Evolutionary conservation across 2,797 vertebrate genomes (phyloP).

Genomic region (Phrynocephalus vlangalii): DNA sequence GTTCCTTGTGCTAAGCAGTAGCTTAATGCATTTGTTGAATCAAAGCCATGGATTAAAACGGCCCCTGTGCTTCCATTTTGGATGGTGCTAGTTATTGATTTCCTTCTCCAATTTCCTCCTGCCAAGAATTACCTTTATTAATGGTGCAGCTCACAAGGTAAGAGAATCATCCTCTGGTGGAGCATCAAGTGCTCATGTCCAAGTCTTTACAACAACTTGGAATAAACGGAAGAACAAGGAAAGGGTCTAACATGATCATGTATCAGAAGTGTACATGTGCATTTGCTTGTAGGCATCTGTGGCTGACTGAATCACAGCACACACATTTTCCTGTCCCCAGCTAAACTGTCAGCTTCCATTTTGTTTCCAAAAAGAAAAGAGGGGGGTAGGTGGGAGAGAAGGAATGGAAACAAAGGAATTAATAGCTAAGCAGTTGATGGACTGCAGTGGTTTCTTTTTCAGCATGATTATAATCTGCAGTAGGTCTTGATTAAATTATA

Average conservation of each 20-base stretch:
- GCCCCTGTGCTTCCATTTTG: conserved; percentile 35
- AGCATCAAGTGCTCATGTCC: background rate
- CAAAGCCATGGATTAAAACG: conserved; percentile 50
- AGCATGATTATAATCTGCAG: conserved; percentile 50
- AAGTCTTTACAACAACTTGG: background rate
- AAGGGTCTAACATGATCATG: background rate
- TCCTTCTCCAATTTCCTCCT: conserved; percentile 25
- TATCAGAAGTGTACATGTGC: background rate
- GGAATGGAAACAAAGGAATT: background rate
- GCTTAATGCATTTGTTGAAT: conserved; percentile 67
- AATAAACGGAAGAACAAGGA: background rate
- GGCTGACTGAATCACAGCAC: background rate
- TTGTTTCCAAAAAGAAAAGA: background rate
- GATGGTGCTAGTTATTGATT: conserved; percentile 46
- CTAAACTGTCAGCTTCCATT: conserved; percentile 1
- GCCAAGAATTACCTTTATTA: conserved; percentile 7
- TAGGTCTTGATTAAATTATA: conserved; percentile 54
- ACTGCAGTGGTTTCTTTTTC: conserved; percentile 35
- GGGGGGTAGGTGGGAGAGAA: background rate
- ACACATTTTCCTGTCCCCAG: background rate
- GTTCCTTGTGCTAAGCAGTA: conserved; percentile 63
- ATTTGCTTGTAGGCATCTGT: background rate
- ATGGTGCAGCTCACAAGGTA: background rate
- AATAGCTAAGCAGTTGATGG: conserved; percentile 15
- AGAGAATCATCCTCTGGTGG: background rate